phyloP scores from a whole-genome alignment of 2,797 vertebrate genomes.

The Tympanoctomys barrerae region DNA sequence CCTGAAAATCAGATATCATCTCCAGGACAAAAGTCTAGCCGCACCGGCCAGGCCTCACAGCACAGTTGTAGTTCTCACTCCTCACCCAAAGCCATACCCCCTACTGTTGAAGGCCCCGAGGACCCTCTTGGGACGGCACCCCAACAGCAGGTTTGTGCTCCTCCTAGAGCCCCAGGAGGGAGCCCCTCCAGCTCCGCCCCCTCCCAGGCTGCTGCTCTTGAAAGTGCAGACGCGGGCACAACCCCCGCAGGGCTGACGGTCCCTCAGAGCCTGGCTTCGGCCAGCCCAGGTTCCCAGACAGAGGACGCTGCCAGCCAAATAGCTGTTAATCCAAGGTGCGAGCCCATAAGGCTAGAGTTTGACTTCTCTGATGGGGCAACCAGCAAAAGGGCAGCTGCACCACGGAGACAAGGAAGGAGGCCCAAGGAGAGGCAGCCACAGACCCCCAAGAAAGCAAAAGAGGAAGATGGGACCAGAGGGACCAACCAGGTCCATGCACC shows the following conservation, averaged over 20 bases:
- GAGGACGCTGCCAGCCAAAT: conserved; percentile 52
- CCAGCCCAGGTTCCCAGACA: conserved; percentile 80
- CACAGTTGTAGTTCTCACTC: background rate
- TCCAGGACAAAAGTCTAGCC: background rate
- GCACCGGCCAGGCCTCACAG: conserved; percentile 15
- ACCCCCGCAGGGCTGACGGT: conserved; percentile 61
- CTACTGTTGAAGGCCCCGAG: background rate
- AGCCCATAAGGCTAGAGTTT: conserved; percentile 91
- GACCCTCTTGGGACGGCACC: accelerated
- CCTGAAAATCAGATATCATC: conserved; percentile 66
- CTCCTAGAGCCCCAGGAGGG: background rate
- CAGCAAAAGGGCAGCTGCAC: conserved; percentile 87
- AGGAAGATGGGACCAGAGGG: conserved; percentile 67
- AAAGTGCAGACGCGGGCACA: accelerated
- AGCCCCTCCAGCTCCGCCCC: accelerated
- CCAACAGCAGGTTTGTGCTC: background rate
- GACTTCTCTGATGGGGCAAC: conserved; percentile 89
- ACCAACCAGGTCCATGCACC: conserved; percentile 72
- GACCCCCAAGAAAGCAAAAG: background rate
- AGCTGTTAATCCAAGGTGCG: conserved; percentile 62
- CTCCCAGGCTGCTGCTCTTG: accelerated
- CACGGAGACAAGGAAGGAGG: conserved; percentile 89
- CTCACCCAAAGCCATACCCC: background rate
- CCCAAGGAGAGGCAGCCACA: conserved; percentile 63
- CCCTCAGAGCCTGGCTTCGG: conserved; percentile 86